phyloP scores from a whole-genome alignment of 2,888 invertebrate genomes.

The Neuroscelio doddi region DNA sequence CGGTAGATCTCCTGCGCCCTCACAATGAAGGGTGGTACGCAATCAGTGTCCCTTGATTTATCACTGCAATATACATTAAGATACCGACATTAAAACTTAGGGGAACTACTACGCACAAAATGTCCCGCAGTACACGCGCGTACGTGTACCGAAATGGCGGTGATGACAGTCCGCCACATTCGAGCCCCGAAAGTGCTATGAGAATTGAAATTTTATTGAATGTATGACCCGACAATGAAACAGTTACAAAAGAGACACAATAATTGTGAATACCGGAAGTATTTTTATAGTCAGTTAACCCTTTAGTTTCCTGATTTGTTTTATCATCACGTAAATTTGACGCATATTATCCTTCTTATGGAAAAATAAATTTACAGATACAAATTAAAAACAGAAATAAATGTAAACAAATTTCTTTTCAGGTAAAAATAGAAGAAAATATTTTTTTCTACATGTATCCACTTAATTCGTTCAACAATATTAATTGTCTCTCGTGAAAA shows the following conservation, averaged over 20 bases:
- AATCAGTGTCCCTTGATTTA: conserved; percentile 72
- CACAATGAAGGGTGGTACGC: conserved; percentile 59
- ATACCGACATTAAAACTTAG: conserved; percentile 72
- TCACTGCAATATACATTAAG: conserved; percentile 72
- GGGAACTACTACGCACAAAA: conserved; percentile 61
- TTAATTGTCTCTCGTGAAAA: no score
- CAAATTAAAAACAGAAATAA: no score
- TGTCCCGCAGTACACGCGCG: conserved; percentile 23
- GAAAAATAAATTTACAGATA: no score
- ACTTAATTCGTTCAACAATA: no score
- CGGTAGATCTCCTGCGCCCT: conserved; percentile 23
- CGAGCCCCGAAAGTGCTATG: conserved; percentile 9
- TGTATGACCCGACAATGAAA: not conserved
- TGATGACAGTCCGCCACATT: conserved; percentile 29
- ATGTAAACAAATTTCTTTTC: no score
- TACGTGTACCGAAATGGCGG: conserved; percentile 16
- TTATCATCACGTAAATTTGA: not conserved
- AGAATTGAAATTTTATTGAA: conserved; percentile 40
- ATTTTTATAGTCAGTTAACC: no score
- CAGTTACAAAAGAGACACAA: not conserved
- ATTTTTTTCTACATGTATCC: no score
- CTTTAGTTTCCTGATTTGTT: no score
- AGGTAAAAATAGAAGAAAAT: no score
- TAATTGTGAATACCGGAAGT: not conserved
- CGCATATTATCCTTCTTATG: no score